Conservation (phyloP, 2,888 invertebrate genomes). For the Hybos culiciformis region DNA sequence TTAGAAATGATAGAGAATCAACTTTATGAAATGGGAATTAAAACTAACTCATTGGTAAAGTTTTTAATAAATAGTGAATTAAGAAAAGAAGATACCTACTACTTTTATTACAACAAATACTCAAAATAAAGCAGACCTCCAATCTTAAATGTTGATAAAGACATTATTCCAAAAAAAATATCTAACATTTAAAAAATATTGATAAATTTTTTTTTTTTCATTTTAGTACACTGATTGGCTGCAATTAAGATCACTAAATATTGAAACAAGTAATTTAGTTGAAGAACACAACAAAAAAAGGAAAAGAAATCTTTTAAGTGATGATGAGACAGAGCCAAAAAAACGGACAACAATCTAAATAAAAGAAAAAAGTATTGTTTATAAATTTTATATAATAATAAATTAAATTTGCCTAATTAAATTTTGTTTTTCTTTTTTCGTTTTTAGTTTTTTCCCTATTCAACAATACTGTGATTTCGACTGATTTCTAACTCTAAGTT, state of each 20-base stretch:
- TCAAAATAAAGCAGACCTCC: too few relatives aligned
- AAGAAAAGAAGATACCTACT: background rate
- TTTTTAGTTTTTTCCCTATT: too few relatives aligned
- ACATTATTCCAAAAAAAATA: too few relatives aligned
- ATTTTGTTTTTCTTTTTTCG: too few relatives aligned
- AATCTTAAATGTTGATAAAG: too few relatives aligned
- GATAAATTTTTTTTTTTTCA: slow-evolving; percentile 13
- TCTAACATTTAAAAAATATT: too few relatives aligned
- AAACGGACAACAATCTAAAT: background rate
- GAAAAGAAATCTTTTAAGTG: slow-evolving; percentile 23
- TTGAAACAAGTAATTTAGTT: slow-evolving; percentile 28
- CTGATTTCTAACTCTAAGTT: too few relatives aligned
- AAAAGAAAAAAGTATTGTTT: too few relatives aligned
- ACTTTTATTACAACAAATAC: too few relatives aligned
- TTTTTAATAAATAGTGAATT: background rate
- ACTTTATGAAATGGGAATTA: slow-evolving; percentile 27
- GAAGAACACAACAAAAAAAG: slow-evolving; percentile 32
- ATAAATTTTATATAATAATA: too few relatives aligned
- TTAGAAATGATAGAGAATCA: slow-evolving; percentile 30
- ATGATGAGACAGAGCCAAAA: slow-evolving; percentile 19
- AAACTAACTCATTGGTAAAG: slow-evolving; percentile 26
- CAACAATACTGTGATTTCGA: too few relatives aligned
- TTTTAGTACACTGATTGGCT: slow-evolving; percentile 35
- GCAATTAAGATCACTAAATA: slow-evolving; percentile 26
- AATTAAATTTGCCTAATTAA: too few relatives aligned